Evolutionary conservation across 2,797 vertebrate genomes (phyloP), one percentile per base, ranked within the genome.

Genomic region (Telmatherina bonti): DNA sequence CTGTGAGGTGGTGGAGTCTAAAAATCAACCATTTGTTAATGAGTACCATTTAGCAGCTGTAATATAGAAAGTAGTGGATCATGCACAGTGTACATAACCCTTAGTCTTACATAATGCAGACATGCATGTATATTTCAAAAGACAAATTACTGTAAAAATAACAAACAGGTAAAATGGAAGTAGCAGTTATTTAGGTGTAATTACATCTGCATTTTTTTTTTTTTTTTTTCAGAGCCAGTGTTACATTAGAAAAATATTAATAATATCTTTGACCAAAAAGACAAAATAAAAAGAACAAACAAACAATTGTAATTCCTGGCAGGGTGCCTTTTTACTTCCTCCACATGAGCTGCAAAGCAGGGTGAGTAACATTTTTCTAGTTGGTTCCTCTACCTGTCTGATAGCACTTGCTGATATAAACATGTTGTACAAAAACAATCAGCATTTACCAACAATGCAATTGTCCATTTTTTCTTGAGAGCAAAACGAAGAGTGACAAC

Each of bases 1-100:
- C 45, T 51, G 15, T 41, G 67, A 47, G 53, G 7, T 1, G 26
- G 35, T 53, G 30, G 26, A 16, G 22, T 59, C 27, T 41, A 22
- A 29, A 62, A 62, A 55, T n/a, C 56, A 47, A 41, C 15, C 27
- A 69, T 33, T 53, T n/a, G 69, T 86, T 83, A 84, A 86, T 83
- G 47, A 86, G 29, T 80, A 45, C 9, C 43, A 29, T 27, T 31
- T 62, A 66, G 27, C 38, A 29, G 51, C 22, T 4, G 24, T 20
- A 36, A 53, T 13, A 35, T 8, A 2, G 36, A 36, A 36, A 36
- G 36, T 73, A 0, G 16, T 16, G 31, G 30, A 60, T 62, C 16
- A 38, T 2, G 47, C 4, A 11, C 33, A 29, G 43, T 27, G 38
- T 10, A 4, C 35, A 35, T 20, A 33, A 43, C 60, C 11, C 18